Conservation (phyloP, 2,888 invertebrate genomes). For the Melinaea marsaeus region DNA sequence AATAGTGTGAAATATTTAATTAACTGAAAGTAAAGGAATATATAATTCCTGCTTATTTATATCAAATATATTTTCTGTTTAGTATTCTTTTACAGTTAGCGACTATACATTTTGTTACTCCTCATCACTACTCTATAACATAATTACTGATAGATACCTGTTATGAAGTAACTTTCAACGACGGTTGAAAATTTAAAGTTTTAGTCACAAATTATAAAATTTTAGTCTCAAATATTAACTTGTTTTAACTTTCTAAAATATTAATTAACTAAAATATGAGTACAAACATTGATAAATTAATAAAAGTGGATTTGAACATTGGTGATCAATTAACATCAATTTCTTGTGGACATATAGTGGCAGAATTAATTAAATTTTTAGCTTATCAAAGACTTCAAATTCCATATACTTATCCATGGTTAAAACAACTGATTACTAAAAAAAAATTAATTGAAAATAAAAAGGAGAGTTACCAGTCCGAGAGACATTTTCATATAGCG, state of each 20-base stretch:
- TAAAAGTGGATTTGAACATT: conserved; percentile 56
- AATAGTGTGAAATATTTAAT: no score
- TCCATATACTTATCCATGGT: conserved; percentile 71
- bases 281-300: conserved; percentile 13
- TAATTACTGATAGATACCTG: no score
- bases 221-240: no score
- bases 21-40: no score
- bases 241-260: background rate
- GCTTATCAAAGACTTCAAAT: conserved; percentile 77
- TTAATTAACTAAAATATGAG: conserved; percentile 8
- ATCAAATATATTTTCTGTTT: no score
- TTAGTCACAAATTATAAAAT: no score
- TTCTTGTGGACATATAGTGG: conserved; percentile 76
- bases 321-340: conserved; percentile 75
- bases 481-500: conserved; percentile 62
- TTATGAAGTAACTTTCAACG: no score
- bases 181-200: no score
- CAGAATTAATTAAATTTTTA: conserved; percentile 77
- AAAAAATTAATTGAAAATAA: conserved; percentile 47
- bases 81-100: no score
- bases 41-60: no score
- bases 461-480: conserved; percentile 61
- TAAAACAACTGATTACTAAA: conserved; percentile 66
- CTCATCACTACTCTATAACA: no score
- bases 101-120: no score